These are phyloP conservation scores for Sesia bembeciformis DNA, from an alignment of 2,888 invertebrate species.

Conservation along the genomic window DNA sequence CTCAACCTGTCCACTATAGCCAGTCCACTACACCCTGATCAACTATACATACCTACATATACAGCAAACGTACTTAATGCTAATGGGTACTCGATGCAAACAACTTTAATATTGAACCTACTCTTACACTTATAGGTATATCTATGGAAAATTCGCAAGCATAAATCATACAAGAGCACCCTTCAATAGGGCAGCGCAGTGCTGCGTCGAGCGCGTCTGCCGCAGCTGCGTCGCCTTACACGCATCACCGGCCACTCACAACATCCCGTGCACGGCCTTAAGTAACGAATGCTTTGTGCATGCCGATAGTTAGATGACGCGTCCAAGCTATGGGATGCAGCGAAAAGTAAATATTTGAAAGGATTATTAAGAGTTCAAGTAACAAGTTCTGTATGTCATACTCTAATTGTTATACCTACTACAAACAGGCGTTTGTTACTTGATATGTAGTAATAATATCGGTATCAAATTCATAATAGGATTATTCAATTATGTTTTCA, in stretches of 20 bases:
- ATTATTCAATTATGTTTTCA: too few relatives aligned
- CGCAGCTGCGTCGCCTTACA: conserved; percentile 64
- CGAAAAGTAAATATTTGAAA: conserved; percentile 6
- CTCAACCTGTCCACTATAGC: too few relatives aligned
- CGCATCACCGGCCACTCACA: conserved; percentile 60
- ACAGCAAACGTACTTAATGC: too few relatives aligned
- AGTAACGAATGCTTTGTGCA: conserved; percentile 67
- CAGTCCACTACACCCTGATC: too few relatives aligned
- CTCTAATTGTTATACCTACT: too few relatives aligned
- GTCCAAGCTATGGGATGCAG: conserved; percentile 17
- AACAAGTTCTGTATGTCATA: too few relatives aligned
- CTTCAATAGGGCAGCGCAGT: not conserved
- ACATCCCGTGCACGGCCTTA: conserved; percentile 43
- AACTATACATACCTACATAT: too few relatives aligned
- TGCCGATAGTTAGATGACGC: conserved; percentile 50
- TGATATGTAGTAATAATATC: too few relatives aligned
- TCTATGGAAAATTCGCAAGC: not conserved
- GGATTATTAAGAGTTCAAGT: too few relatives aligned
- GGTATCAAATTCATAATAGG: too few relatives aligned
- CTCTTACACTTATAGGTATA: conserved; percentile 6
- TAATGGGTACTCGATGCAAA: not conserved
- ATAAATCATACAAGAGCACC: not conserved
- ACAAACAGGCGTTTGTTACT: too few relatives aligned
- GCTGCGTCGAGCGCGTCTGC: conserved; percentile 18
- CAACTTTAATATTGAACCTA: conserved; percentile 7